A percentile compares a stretch with the other conserved stretches of the same genome.
These are phyloP conservation scores for Pseudocheirus occidentalis DNA, from an alignment of 2,797 vertebrate genomes.

Conservation along the genomic window DNA sequence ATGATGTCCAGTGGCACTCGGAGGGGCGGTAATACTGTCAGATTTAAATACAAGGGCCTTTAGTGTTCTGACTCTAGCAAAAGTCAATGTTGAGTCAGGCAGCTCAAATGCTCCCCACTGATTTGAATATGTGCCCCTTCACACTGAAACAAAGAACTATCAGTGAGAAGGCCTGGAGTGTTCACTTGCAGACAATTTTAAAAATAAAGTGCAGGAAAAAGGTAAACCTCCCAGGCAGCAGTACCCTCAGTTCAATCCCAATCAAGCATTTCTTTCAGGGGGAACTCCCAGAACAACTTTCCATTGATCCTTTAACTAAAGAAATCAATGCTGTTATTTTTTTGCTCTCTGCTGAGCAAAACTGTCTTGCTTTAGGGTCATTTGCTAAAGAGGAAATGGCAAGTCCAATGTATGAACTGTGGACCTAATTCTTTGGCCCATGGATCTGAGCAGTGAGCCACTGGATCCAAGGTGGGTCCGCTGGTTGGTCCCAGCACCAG, in stretches of 20 bases:
- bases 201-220: neutral
- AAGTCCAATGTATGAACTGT: slow-evolving; percentile 1
- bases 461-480: neutral
- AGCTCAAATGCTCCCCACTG: neutral
- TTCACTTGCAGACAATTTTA: neutral
- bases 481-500: neutral
- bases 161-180: neutral
- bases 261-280: neutral
- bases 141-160: neutral
- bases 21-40: neutral
- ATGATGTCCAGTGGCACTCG: neutral
- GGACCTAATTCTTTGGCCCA: neutral
- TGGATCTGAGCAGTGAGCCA: neutral
- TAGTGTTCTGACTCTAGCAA: neutral
- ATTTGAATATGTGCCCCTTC: slow-evolving; percentile 3
- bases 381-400: slow-evolving; percentile 2
- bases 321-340: slow-evolving; percentile 41
- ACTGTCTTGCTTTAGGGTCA: slow-evolving; percentile 45
- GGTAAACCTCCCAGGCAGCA: neutral
- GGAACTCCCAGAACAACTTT: neutral
- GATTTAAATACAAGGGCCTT: neutral
- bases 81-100: slow-evolving; percentile 1
- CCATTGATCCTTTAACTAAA: slow-evolving; percentile 46
- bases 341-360: slow-evolving; percentile 44
- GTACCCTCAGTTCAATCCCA: neutral